A percentile compares a stretch with the other conserved stretches of the same genome.
phyloP scores from a whole-genome alignment of 1,140 invertebrate genomes.

The Scylla paramamosain region DNA sequence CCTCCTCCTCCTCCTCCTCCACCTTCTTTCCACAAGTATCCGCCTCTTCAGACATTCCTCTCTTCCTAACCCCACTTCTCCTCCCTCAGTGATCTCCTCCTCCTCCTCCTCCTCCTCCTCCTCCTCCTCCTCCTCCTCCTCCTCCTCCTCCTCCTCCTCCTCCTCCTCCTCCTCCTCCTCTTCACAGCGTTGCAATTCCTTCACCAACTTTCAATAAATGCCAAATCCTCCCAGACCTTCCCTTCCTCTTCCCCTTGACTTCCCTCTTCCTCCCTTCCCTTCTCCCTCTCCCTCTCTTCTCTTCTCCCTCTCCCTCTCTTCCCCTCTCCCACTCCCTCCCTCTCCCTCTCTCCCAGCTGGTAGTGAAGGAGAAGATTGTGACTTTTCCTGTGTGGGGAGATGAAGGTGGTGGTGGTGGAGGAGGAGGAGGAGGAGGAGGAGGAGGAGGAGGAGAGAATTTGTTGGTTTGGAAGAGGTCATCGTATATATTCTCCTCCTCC shows the following conservation, averaged over 20 bases:
- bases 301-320: background rate
- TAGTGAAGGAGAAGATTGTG: background rate
- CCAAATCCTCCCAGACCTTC: background rate
- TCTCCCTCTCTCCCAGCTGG: background rate
- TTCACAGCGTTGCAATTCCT: background rate
- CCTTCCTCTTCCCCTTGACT: background rate
- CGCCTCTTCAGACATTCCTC: background rate
- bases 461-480: background rate
- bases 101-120: background rate
- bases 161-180: background rate
- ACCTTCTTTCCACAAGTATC: background rate
- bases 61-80: background rate
- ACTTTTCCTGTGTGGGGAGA: background rate
- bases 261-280: background rate
- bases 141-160: background rate
- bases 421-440: background rate
- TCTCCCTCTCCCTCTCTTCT: background rate
- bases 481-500: background rate
- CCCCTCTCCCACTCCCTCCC: background rate
- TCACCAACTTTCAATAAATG: background rate
- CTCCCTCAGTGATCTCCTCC: background rate
- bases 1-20: background rate
- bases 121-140: background rate
- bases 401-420: too few relatives aligned
- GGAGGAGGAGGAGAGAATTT: background rate